Evolutionary conservation across 92 coral and sea anemone genomes (phyloP).

Genomic region (Zoanthus solanderi): DNA sequence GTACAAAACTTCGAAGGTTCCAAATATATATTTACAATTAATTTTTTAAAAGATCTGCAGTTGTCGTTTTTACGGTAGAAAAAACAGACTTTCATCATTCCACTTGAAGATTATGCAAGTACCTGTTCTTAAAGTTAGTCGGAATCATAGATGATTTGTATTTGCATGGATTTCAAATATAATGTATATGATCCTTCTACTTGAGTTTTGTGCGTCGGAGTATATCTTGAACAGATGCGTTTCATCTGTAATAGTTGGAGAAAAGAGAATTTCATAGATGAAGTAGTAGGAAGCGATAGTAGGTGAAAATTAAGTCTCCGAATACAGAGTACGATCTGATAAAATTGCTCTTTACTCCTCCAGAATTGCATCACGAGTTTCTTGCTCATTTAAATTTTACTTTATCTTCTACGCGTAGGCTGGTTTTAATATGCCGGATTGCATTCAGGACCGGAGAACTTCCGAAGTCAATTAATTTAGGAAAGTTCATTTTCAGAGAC

Average conservation of each 20-base stretch:
- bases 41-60: no score
- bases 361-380: no score
- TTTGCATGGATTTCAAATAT: neutral
- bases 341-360: no score
- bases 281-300: neutral
- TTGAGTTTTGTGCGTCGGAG: neutral
- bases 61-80: neutral
- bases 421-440: neutral
- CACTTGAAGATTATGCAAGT: neutral
- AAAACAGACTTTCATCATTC: neutral
- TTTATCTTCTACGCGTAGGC: neutral
- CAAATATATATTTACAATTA: no score
- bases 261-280: neutral
- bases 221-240: neutral
- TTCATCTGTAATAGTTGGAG: neutral
- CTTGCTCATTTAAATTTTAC: neutral
- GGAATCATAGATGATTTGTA: neutral
- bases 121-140: neutral
- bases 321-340: no score
- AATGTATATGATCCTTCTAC: neutral
- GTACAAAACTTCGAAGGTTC: no score
- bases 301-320: no score
- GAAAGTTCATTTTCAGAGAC: slow-evolving; percentile 15
- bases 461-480: slow-evolving; percentile 3
- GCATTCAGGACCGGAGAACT: neutral